phyloP scores from a whole-genome alignment of 2,113 vertebrate genomes.

The Cnemophilus loriae region DNA sequence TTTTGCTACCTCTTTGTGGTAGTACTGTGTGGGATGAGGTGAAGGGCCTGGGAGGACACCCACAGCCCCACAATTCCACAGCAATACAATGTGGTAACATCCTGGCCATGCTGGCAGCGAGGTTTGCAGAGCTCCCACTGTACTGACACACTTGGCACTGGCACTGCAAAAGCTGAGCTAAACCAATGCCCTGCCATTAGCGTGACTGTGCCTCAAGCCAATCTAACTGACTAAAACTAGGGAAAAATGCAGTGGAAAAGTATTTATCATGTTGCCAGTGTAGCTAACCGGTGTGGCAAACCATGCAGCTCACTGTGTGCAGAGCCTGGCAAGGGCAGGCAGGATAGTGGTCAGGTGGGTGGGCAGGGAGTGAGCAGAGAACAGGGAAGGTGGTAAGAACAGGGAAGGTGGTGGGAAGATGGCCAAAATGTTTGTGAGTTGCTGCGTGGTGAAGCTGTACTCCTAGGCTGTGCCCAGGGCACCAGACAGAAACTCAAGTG shows the following conservation, averaged over 20 bases:
- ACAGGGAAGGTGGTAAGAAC: not conserved
- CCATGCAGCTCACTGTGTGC: not conserved
- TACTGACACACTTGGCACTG: not conserved
- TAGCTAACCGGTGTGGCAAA: not conserved
- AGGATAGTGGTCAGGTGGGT: not conserved
- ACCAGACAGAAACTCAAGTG: not conserved
- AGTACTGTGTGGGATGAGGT: not conserved
- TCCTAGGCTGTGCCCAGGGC: not conserved
- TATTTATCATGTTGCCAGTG: not conserved
- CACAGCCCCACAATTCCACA: not conserved
- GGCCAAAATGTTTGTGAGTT: not conserved
- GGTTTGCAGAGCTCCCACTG: not conserved
- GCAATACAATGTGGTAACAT: not conserved
- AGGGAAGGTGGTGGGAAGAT: not conserved
- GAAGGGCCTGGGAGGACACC: not conserved
- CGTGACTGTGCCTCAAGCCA: not conserved
- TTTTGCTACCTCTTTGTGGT: not conserved
- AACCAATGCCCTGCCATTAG: not conserved
- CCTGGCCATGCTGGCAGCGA: fast-evolving
- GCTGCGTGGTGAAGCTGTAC: fast-evolving
- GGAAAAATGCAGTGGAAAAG: not conserved
- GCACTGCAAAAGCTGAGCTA: not conserved
- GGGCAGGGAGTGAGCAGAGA: not conserved
- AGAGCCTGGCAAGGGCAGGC: fast-evolving
- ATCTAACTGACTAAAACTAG: not conserved